Base-by-base conservation (phyloP, 2,888 invertebrate species). In the Meandrusa payeni region DNA sequence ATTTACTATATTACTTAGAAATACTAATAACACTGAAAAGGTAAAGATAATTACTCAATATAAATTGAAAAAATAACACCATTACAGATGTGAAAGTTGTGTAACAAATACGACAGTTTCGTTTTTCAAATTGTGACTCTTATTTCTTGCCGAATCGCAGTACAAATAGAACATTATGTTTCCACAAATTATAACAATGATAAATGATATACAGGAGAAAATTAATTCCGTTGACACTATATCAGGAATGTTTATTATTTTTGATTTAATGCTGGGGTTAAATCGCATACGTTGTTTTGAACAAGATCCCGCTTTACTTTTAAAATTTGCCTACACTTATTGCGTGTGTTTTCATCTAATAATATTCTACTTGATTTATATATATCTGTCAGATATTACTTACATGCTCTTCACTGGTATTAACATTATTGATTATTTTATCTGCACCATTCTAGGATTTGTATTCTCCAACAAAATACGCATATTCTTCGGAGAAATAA, bases 401-500 rank as follows among this genome's bases (percentile, higher is more conserved):
- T 3, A 11, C n/a, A 17, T 0, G 1, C n/a, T 2, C 12, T 23
- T 40, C 15, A 2, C 7, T 5, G 2, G 5, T 5, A 3, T 17
- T n/a, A 19, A 32, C 2, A 0, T 31, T 13, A 2, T n/a, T 2
- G n/a, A 1, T 1, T 31, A 19, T 17, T 7, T 15, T n/a, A 11
- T 5, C 2, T 23, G 5, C 10, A 31, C 7, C 17, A 3, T 31
- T 31, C 1, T 17, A 11, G 23, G 23, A n/a, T 24, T 24, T 32
- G 1, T 31, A 2, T 23, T 24, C 4, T 31, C 9, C n/a, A 31
- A 31, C 0, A 40, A 31, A 40, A 5, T 31, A 9, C 23, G 11
- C 2, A 0, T 11, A 11, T 31, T 40, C 11, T 40, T 24, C 17
- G 24, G 24, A 4, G 15, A 40, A 10, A 3, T 40, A 11, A 31